Conservation (phyloP, 2,113 vertebrate genomes). For the Phrynocephalus versicolor region DNA sequence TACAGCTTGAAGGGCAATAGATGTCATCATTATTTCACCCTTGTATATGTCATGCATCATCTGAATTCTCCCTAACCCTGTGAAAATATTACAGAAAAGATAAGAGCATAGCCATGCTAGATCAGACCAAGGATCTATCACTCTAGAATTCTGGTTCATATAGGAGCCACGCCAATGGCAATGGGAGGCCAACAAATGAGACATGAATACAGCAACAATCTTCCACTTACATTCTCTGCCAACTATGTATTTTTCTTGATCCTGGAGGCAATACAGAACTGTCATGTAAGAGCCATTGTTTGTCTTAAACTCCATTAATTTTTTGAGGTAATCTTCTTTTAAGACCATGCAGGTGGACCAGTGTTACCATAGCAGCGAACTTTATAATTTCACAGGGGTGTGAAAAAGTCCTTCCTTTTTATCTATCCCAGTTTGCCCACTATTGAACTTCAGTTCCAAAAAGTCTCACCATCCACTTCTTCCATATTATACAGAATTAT, state of each 20-base stretch:
- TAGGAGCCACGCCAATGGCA: background rate
- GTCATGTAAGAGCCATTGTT: background rate
- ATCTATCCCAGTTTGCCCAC: background rate
- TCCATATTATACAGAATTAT: background rate
- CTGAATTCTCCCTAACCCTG: background rate
- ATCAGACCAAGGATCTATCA: background rate
- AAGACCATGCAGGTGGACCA: background rate
- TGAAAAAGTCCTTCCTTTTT: background rate
- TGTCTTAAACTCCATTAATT: background rate
- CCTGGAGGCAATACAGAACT: too few species aligned
- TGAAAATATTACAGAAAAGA: background rate
- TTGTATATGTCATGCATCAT: background rate
- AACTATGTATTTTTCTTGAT: too few species aligned
- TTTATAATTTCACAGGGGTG: background rate
- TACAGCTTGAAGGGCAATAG: background rate
- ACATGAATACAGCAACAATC: background rate
- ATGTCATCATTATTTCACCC: background rate
- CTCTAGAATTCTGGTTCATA: background rate
- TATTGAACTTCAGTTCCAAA: background rate
- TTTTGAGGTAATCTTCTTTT: background rate
- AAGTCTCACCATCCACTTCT: background rate
- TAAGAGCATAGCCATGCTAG: background rate
- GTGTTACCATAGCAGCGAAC: background rate
- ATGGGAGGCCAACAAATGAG: background rate
- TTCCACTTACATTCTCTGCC: background rate